Evolutionary conservation across 2,113 vertebrate genomes (phyloP), one percentile per base, ranked within the genome.

Genomic region (Oriolus oriolus): DNA sequence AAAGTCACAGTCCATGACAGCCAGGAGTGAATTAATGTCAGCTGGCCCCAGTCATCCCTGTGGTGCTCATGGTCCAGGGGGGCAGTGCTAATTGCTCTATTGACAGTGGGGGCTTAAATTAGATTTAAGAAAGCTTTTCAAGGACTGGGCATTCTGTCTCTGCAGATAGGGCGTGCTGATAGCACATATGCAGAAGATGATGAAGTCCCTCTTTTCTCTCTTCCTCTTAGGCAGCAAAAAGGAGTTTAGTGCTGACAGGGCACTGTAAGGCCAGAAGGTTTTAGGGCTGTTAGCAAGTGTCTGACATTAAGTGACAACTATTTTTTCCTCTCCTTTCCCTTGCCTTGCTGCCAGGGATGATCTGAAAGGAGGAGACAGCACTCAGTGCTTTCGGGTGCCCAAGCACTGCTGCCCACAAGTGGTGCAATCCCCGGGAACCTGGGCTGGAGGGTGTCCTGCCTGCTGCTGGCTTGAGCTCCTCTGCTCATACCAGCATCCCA

Each of bases 111-210:
- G 27, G 11, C 23, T 96, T 93, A 82, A 88, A 92, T 95, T 84
- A 90, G 50, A 87, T 95, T 83, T 93, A 87, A 92, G 82, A 80
- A 91, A 81, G 47, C 71, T 91, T 95, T 95, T 92, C 71, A 81
- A 59, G 79, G 35, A 24, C n/a, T 26, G 65, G 35, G 49, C n/a
- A 33, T 49, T 89, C 91, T 85, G 74, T 56, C 45, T 57, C 57
- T 86, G 63, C 65, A 86, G 88, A 95, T 93, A 70, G 52, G 74
- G 49, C 69, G 90, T 94, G 84, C 77, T 94, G 87, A 85, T 84
- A 90, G 74, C 28, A 20, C 0, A 0, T 63, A 65, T 70, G 92
- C 69, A 71, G 70, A 41, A 74, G 30, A 73, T 42, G 8, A 69
- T 70, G 84, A 95, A 87, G 42, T 39, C 28, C 11, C 2, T 84